Base-by-base conservation (phyloP, 2,113 vertebrate species). In the Psephotus haematonotus region DNA sequence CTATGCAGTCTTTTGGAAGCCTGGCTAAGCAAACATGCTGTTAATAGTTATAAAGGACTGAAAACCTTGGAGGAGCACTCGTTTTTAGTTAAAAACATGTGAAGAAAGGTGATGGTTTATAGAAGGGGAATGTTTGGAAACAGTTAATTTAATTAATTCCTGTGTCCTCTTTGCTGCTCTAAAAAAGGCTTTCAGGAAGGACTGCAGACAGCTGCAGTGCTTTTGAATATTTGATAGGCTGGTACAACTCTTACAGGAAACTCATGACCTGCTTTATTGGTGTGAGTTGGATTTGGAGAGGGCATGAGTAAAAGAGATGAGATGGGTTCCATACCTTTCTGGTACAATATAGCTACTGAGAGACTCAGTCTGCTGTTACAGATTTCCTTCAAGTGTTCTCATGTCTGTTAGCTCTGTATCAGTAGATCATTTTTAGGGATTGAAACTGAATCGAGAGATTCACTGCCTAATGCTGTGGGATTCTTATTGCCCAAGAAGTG, bases 151-250 rank as follows among this genome's bases (percentile, higher is more conserved):
- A 89, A 82, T 87, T 71, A 92, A 91, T 94, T 82, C 49, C 44
- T 70, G 17, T 55, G 64, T 88, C 68, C 19, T 92, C 86, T 27
- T 90, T 64, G 44, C 86, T 91, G 4, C 0, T 69, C 69, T 91
- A 81, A 63, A 76, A 64, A 77, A 91, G 62, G 93, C 95, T 96
- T 96, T 93, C 69, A 92, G 91, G 78, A 91, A 87, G 70, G 91
- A 92, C 96, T 95, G 94, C 95, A 97, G 96, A 95, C 91, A 95
- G 95, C 95, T 96, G 95, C 96, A 97, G 95, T 95, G 95, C 94
- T 91, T 89, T 85, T 97, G 89, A 97, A 96, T 97, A 97, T 95
- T 97, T 97, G 91, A 96, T 95, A 81, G 84, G 70, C 89, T 92
- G 60, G 52, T 95, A 79, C 74, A 79, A 28, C 82, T 95, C 90